Conservation (phyloP, 2,888 invertebrate species). For the Hyles lineata region DNA sequence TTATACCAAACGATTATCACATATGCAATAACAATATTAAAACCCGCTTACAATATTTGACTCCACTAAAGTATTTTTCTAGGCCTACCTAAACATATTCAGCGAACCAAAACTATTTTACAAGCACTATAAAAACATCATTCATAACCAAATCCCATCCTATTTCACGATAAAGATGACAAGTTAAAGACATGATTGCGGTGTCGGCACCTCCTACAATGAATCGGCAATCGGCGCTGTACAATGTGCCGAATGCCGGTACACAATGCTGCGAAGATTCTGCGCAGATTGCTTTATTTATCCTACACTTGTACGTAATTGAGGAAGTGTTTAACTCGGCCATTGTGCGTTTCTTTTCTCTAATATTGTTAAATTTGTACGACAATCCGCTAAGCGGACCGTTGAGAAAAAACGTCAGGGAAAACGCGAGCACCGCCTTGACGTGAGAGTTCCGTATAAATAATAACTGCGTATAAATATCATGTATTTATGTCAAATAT, state of each 20-base stretch:
- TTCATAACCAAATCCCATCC: neutral
- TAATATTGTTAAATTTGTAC: slow-evolving; percentile 45
- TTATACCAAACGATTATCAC: no score
- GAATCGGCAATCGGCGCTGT: slow-evolving; percentile 15
- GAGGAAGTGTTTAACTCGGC: slow-evolving; percentile 72
- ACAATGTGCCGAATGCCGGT: slow-evolving; percentile 39
- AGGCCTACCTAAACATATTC: no score
- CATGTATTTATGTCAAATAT: neutral
- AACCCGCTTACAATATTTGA: no score
- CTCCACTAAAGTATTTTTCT: no score
- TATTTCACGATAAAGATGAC: slow-evolving; percentile 6
- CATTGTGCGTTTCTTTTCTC: slow-evolving; percentile 57
- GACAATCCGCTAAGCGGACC: slow-evolving; percentile 41
- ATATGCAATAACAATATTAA: no score
- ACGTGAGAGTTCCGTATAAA: neutral
- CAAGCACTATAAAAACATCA: neutral
- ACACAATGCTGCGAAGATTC: slow-evolving; percentile 42
- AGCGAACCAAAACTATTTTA: no score
- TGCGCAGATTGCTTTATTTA: slow-evolving; percentile 58
- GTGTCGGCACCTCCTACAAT: neutral
- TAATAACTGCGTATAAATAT: no score
- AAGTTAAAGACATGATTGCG: slow-evolving; percentile 23
- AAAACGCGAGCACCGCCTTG: neutral
- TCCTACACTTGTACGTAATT: slow-evolving; percentile 67
- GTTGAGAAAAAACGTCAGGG: neutral